Percentiles rank a stretch among this genome's conserved stretches.
These are phyloP conservation scores for Psococerastis gibbosa DNA, from an alignment of 2,888 invertebrate species.

Conservation along the genomic window DNA sequence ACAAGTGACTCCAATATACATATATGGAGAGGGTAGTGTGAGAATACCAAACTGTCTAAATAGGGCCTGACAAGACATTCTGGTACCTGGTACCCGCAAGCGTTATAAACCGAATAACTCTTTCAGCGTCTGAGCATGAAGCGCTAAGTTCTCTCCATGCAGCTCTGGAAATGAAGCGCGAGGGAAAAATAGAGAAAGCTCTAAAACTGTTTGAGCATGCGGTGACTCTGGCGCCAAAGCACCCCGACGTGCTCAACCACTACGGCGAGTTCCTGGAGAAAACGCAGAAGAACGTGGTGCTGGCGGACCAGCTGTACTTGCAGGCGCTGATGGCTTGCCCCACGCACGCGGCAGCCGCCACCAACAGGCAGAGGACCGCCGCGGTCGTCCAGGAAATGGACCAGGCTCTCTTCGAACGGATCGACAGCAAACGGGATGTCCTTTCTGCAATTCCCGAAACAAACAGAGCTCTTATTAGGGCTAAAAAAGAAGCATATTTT, in stretches of 20 bases:
- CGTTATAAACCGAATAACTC: not conserved
- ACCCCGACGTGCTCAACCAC: constrained; percentile 79
- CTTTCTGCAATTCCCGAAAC: constrained; percentile 63
- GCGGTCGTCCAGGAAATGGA: constrained; percentile 82
- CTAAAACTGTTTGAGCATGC: constrained; percentile 78
- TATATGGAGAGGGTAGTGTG: too few relatives aligned
- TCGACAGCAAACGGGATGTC: constrained; percentile 68
- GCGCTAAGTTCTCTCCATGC: constrained; percentile 69
- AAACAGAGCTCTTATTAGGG: constrained; percentile 60
- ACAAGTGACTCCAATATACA: too few relatives aligned
- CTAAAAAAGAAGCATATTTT: constrained; percentile 90
- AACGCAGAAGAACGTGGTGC: constrained; percentile 61
- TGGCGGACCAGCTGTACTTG: constrained; percentile 76
- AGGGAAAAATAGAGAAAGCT: constrained; percentile 72
- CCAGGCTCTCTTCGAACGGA: constrained; percentile 49
- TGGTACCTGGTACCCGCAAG: too few relatives aligned
- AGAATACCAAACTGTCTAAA: too few relatives aligned
- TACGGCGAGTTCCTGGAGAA: constrained; percentile 88
- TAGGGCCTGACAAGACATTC: too few relatives aligned
- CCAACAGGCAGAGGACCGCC: constrained; percentile 66
- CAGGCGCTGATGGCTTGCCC: constrained; percentile 67
- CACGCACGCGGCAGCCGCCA: constrained; percentile 56
- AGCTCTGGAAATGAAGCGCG: constrained; percentile 64
- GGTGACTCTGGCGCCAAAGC: constrained; percentile 70
- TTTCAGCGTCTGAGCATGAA: constrained; percentile 38